Percentiles rank a stretch among this genome's conserved stretches.
These are phyloP conservation scores for Plecturocebus donacophilus DNA, from an alignment of 2,113 vertebrate genomes.

Conservation along the genomic window DNA sequence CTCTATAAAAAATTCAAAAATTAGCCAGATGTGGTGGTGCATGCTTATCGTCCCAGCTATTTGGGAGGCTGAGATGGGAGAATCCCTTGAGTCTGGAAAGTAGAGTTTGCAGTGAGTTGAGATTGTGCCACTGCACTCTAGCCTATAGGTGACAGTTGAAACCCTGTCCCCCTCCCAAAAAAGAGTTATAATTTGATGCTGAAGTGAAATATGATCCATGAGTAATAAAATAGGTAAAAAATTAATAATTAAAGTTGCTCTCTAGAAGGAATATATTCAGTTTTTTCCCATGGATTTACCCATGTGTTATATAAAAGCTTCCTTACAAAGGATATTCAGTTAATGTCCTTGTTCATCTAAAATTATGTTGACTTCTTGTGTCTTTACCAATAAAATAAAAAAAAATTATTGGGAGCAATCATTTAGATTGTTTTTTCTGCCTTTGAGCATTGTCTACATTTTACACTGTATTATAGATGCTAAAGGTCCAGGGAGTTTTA, in stretches of 20 bases:
- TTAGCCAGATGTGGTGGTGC: no score
- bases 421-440: background rate
- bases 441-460: conserved; percentile 16
- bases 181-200: background rate
- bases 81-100: no score
- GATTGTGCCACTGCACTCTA: no score
- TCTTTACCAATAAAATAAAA: conserved; percentile 21
- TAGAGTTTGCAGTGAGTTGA: no score
- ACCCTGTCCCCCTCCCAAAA: no score
- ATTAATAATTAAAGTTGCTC: background rate
- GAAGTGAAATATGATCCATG: background rate
- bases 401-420: background rate
- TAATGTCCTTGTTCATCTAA: background rate
- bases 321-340: background rate
- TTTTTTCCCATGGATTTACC: background rate
- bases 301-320: background rate
- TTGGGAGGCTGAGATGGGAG: no score
- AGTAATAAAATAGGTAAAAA: background rate
- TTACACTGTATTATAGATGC: background rate
- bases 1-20: no score
- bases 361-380: background rate
- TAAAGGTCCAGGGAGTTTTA: background rate
- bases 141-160: no score
- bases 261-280: background rate
- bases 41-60: no score